Base-by-base conservation (phyloP, 1,140 invertebrate genomes). In the Mercenaria mercenaria region DNA sequence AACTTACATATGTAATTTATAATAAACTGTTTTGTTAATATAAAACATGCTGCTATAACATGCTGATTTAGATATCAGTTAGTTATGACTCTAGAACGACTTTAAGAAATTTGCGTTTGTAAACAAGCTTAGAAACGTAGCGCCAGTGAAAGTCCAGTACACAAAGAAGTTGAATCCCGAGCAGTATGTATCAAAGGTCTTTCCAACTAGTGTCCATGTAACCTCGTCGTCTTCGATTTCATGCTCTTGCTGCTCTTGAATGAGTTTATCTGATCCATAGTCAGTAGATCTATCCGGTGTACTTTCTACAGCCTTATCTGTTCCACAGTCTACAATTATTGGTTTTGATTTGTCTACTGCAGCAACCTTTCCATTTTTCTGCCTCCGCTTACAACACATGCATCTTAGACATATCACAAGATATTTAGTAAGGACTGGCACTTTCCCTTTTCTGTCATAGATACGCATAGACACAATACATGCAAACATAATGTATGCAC, bases 171-270 rank as follows among this genome's bases (percentile, higher is more conserved):
- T 72, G 29, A 41, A 37, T 29, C 34, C 13, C 8, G 37, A 11
- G 26, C n/a, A 50, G 26, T 81, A 88, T 8, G 34, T 34, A 52
- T 88, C 86, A 52, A 79, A 88, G 56, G 77, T 88, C 20, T 88
- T 69, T 23, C 76, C 86, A 43, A 72, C 77, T 29, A 72, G 4
- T 50, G 34, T 37, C 86, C 86, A 88, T 2, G 86, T 88, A 13
- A 88, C 34, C 39, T 72, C 67, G 23, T 39, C 67, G 29, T 39
- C 18, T 37, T 64, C n/a, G 18, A 39, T 4, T 67, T 34, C 6
- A 26, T 32, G 61, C 32, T 29, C 32, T 32, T 37, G 6, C 26
- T 67, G n/a, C 32, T 4, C 8, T 13, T 67, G 3, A 11, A 67
- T 4, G 3, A 32, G 26, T 10, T 67, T 11, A 32, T 67, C n/a